Evolutionary conservation across 1,140 invertebrate species (phyloP), one percentile per base, ranked within the genome.

Genomic region (Ceratina calcarata): DNA sequence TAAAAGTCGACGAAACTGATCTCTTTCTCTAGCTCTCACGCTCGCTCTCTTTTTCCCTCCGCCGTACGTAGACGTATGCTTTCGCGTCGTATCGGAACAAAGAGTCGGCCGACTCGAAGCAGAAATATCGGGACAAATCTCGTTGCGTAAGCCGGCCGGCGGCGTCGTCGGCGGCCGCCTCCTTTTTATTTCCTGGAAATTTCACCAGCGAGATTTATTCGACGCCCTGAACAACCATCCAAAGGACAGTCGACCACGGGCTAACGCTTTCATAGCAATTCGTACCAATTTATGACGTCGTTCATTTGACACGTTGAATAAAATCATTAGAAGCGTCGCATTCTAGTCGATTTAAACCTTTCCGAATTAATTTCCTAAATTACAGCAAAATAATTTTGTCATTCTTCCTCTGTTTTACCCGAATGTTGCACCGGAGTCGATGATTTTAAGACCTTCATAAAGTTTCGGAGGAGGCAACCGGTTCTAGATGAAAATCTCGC

Each of bases 81-180:
- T 15, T 22, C 49, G 45, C 49, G 49, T 45, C 37, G 37, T 45
- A 45, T 45, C 32, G 64, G 74, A 82, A 86, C 84, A 86, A 86
- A 86, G 83, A 66, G 62, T 27, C 12, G 37, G 24, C 62, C 72
- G 45, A 53, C 4, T 27, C 68, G 24, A 13, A 57, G 70, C 49
- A 70, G 78, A 70, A 78, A 75, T 86, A 87, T 87, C 84, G 82
- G 78, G 86, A 90, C 87, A 89, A 90, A 89, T 90, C 86, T 82
- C 76, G 88, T 91, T 91, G 86, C 89, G 87, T 88, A 91, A 90
- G 82, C 69, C 15, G 61, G 15, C 65, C 7, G 61, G 20, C 7
- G 61, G 20, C 61, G 45, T 71, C 60, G 81, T 58, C 69, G 73
- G 55, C 64, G 78, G 37, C 73, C 65, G 67, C 60, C 83, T 80